phyloP scores from a whole-genome alignment of 2,797 vertebrate species.

The Lacerta agilis region DNA sequence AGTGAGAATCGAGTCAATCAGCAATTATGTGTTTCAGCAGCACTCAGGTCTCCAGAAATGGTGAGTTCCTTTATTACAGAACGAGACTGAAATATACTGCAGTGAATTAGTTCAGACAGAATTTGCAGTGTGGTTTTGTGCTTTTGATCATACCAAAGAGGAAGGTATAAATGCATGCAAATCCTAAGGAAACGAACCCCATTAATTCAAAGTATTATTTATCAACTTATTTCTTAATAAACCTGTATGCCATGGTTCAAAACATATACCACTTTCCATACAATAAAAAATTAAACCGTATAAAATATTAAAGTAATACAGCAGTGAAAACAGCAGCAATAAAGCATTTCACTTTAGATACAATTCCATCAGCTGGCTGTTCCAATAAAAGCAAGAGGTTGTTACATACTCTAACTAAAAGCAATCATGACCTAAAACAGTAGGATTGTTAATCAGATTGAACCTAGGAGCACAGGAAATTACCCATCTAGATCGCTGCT shows the following conservation, averaged over 20 bases:
- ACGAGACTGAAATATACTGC: not conserved
- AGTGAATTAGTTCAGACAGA: not conserved
- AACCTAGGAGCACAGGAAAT: not conserved
- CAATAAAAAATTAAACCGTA: too few species aligned
- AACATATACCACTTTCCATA: too few species aligned
- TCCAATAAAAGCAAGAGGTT: too few species aligned
- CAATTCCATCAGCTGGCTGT: too few species aligned
- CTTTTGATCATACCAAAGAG: not conserved
- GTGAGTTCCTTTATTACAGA: constrained; percentile 3
- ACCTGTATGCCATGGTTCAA: too few species aligned
- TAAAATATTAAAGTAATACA: too few species aligned
- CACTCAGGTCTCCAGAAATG: not conserved
- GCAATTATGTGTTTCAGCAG: not conserved
- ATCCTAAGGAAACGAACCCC: not conserved
- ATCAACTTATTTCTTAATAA: too few species aligned
- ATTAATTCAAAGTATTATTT: not conserved
- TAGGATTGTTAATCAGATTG: not conserved
- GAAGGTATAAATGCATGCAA: not conserved
- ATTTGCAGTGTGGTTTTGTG: not conserved
- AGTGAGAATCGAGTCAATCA: constrained; percentile 23
- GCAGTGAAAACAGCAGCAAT: too few species aligned
- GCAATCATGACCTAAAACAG: not conserved
- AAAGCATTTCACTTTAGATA: too few species aligned
- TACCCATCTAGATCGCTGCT: too few species aligned
- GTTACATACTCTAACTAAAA: too few species aligned